Base-by-base conservation (phyloP, 92 coral and sea anemone species). In the Isaurus tuberculatus region DNA sequence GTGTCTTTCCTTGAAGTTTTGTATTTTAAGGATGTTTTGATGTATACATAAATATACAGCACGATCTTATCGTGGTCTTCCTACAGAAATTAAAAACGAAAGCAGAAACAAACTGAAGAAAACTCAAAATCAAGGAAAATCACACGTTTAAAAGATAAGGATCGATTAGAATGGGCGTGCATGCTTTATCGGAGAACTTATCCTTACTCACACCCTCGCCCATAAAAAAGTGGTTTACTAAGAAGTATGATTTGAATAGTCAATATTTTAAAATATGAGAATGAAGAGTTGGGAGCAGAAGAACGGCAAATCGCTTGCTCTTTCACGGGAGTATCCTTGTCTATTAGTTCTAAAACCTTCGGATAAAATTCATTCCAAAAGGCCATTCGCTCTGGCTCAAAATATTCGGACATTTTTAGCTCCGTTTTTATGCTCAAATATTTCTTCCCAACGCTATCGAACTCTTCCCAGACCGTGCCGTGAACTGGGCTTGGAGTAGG, bases 361-460 rank as follows among this genome's bases (percentile, higher is more conserved):
- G 98, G 95, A 42, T 92, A 85, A 51, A 80, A 93, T 72, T 80
- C 79, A 48, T 93, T 93, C 98, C 95, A 93, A 85, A 93, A 93
- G 0, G 98, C 93, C 84, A 93, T 81, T 58, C 90, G 77, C 33
- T 90, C 90, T 43, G 87, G 83, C 84, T 90, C 79, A 46, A 91
- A 93, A 71, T 73, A 61, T 15, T 44, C 58, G 27, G 53, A 79
- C 85, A 91, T 85, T 86, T 88, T 70, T 43, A 92, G 91, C 28
- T 84, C 69, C 27, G 31, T 70, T 43, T 92, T 84, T 20, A 93
- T 75, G 68, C 70, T 80, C 88, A 93, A 44, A 57, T 93, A 93
- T 25, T 70, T 70, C 42, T 83, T 86, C 42, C 70, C 64, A 28
- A 72, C 67, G 23, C 70, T 60, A 86, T 91, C 86, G 88, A 83